These are phyloP conservation scores for Ptychobarbus kaznakovi DNA, from an alignment of 2,797 vertebrate species.

Conservation along the genomic window DNA sequence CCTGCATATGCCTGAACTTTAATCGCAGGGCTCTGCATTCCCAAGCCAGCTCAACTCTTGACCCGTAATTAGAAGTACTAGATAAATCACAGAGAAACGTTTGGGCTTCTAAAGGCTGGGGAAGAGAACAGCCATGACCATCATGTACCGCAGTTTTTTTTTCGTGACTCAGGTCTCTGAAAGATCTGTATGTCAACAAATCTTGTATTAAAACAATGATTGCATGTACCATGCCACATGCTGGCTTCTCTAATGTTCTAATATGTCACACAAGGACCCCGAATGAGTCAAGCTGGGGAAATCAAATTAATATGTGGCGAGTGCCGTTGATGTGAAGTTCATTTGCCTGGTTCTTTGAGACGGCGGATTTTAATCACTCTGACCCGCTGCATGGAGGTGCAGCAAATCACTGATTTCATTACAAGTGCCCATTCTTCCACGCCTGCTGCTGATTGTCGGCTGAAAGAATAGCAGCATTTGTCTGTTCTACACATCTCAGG, in stretches of 20 bases:
- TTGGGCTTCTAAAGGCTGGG: slow-evolving; percentile 19
- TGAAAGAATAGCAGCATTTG: slow-evolving; percentile 53
- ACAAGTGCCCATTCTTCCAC: slow-evolving; percentile 57
- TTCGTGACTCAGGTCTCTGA: slow-evolving; percentile 14
- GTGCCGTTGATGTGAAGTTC: slow-evolving; percentile 50
- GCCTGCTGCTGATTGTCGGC: slow-evolving; percentile 34
- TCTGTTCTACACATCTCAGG: slow-evolving; percentile 35
- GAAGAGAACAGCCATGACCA: slow-evolving; percentile 1
- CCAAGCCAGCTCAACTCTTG: slow-evolving; percentile 32
- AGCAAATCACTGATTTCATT: slow-evolving; percentile 65
- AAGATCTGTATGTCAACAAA: slow-evolving; percentile 15
- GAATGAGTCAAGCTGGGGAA: slow-evolving; percentile 42
- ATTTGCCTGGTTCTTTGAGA: slow-evolving; percentile 49
- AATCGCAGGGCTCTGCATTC: slow-evolving; percentile 41
- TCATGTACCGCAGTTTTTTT: not conserved
- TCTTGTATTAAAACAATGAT: not conserved
- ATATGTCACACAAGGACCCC: slow-evolving; percentile 18
- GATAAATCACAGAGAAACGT: slow-evolving; percentile 16
- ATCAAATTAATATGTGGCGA: slow-evolving; percentile 55
- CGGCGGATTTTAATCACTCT: slow-evolving; percentile 60
- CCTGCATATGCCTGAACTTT: slow-evolving; percentile 40
- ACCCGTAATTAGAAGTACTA: slow-evolving; percentile 52
- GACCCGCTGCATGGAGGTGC: slow-evolving; percentile 54
- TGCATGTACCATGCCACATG: slow-evolving; percentile 3
- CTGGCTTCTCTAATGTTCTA: slow-evolving; percentile 25